phyloP scores from a whole-genome alignment of 2,113 vertebrate species.

The Ictalurus furcatus region DNA sequence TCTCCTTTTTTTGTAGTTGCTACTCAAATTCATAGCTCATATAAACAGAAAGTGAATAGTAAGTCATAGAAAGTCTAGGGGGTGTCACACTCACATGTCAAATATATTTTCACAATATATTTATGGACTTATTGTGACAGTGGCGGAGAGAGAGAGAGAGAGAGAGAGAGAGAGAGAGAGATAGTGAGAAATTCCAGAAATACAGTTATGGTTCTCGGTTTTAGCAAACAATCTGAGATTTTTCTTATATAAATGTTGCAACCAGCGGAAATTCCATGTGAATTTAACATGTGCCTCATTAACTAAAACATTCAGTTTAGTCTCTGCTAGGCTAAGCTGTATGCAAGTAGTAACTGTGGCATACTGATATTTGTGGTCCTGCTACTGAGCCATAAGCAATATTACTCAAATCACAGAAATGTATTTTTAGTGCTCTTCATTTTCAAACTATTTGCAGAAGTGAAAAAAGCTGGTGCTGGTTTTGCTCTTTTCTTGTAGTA shows the following conservation, averaged over 20 bases:
- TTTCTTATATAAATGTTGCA: not conserved
- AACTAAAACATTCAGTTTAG: not conserved
- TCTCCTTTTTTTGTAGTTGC: not conserved
- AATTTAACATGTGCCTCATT: constrained; percentile 2
- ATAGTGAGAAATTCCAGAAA: not conserved
- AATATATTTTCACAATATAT: not conserved
- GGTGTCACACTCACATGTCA: not conserved
- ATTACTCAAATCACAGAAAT: not conserved
- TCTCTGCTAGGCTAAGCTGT: not conserved
- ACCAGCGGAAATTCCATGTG: not conserved
- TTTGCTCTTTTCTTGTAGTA: not conserved
- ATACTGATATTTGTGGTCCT: not conserved
- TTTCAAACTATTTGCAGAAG: not conserved
- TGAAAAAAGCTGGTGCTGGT: not conserved
- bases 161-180: not conserved
- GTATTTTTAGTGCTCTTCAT: not conserved
- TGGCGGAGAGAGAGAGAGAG: too few species aligned
- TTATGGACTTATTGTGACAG: not conserved
- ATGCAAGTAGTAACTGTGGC: constrained; percentile 24
- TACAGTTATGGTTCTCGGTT: not conserved
- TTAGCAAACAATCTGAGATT: not conserved
- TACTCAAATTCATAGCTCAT: not conserved
- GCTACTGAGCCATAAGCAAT: not conserved
- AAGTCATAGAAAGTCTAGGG: not conserved
- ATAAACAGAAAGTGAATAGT: not conserved